Conservation (phyloP, 2,888 invertebrate genomes). For the Apantesis nais region DNA sequence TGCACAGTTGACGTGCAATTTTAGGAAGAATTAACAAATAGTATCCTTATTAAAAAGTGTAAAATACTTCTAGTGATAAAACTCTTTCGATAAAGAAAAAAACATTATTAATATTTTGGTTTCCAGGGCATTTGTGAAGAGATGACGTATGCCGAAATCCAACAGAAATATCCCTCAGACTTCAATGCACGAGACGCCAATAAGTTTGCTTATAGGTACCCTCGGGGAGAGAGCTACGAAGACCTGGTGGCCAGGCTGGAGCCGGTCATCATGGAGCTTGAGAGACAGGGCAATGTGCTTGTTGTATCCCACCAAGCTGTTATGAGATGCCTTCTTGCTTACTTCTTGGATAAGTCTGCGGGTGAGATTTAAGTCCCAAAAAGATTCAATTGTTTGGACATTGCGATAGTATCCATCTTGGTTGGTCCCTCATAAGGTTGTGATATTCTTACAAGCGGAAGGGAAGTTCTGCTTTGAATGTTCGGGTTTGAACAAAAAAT, state of each 20-base stretch:
- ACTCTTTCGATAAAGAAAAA: not conserved
- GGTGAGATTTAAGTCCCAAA: slow-evolving; percentile 82
- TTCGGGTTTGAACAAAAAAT: too few species aligned
- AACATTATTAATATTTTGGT: not conserved
- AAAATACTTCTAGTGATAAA: too few species aligned
- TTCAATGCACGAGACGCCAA: slow-evolving; percentile 98
- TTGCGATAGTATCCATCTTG: not conserved
- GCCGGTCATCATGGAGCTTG: slow-evolving; percentile 99
- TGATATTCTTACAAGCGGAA: too few species aligned
- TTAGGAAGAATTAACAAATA: too few species aligned
- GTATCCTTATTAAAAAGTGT: too few species aligned
- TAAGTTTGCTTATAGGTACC: slow-evolving; percentile 96
- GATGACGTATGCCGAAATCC: slow-evolving; percentile 99
- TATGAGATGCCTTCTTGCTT: slow-evolving; percentile 97
- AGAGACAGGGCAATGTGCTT: slow-evolving; percentile 97
- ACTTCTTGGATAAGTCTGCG: slow-evolving; percentile 97
- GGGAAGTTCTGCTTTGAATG: too few species aligned
- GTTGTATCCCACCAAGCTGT: slow-evolving; percentile 99
- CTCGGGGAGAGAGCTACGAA: slow-evolving; percentile 98
- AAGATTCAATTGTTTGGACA: not conserved
- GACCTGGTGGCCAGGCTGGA: slow-evolving; percentile 98
- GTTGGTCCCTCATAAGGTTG: not conserved
- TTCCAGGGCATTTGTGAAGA: slow-evolving; percentile 98
- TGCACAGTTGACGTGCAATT: too few species aligned
- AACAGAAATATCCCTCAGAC: slow-evolving; percentile 96